Evolutionary conservation across 2,113 vertebrate genomes (phyloP), one percentile per base, ranked within the genome.

Genomic region (Gyps fulvus): DNA sequence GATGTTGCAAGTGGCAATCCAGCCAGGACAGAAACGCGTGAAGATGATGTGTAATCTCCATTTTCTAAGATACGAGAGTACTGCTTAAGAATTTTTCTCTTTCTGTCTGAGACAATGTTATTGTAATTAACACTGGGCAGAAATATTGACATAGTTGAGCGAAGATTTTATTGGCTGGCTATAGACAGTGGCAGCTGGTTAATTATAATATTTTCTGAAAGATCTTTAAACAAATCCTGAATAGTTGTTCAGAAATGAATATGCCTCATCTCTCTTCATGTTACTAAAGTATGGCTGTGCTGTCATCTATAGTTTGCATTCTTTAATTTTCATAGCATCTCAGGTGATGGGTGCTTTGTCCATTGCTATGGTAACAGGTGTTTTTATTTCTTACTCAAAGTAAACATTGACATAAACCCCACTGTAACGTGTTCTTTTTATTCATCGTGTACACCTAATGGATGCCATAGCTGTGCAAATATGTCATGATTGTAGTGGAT

Each of bases 341-440:
- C 95, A 62, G 89, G 77, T 81, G 59, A 40, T 88, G 81, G 57
- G 87, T 49, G 13, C 47, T 58, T 34, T 65, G 73, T 81, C 85
- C 70, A 96, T 98, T 97, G 94, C 97, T 95, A 94, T 96, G 95
- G 98, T 71, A 94, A 96, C 93, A n/a, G 38, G 38, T 47, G 66
- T 12, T 59, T 91, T 95, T 59, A 81, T 82, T 90, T 93, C 92
- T 88, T 52, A 43, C 74, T 86, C 85, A 61, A 50, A 95, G 95
- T 76, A 93, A 98, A 97, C 87, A 85, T 19, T 89, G 91, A 76
- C 43, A 80, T 25, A 91, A 96, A 87, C 7, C 31, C 49, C 52
- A 9, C 17, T 6, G 8, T 49, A 87, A 18, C 6, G 16, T 42
- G 42, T 70, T 85, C 49, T 16, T 58, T 78, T 66, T 54, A 54